Base-by-base conservation (phyloP, 2,888 invertebrate genomes). In the Parnassius glacialis region DNA sequence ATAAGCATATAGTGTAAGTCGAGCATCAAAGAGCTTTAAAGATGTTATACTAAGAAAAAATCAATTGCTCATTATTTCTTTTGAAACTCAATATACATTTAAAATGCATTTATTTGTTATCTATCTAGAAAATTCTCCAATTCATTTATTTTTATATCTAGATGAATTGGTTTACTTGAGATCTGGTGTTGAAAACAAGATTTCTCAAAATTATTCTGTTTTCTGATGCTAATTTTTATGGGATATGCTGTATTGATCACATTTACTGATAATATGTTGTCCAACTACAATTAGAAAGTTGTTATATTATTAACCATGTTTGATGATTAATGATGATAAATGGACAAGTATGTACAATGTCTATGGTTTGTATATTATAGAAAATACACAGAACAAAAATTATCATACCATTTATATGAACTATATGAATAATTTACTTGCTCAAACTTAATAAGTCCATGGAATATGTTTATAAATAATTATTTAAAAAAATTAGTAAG, bases 21-120 rank as follows among this genome's bases (percentile, higher is more conserved):
- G 80, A 82, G 79, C 83, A 82, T 78, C 73, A 73, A 81, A 84
- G 81, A 89, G 89, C 88, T 90, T 90, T 90, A 90, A 88, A 75
- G 72, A 79, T 77, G 75, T 82, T 83, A 81, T 79, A 78, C 67
- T 82, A 83, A 78, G 78, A 79, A 81, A 25, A 63, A 83, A 80
- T 76, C 77, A 71, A 82, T 89, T 90, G 88, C 88, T 88, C 88
- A 88, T 81, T 71, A 69, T 78, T 83, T 78, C 74, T 75, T 79
- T 79, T 73, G 69, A 74, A 71, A 68, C 67, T 69, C 61, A 63
- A 67, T 64, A 65, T 65, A 68, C 70, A 66, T 67, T 68, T 74
- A 73, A 69, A 74, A 75, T 80, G 84, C 81, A 85, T 87, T 87
- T 86, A 85, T 78, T 74, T 81, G 73, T 75, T 74, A 45, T 65